Conservation (phyloP, 2,113 vertebrate genomes). For the Actenoides lindsayi region DNA sequence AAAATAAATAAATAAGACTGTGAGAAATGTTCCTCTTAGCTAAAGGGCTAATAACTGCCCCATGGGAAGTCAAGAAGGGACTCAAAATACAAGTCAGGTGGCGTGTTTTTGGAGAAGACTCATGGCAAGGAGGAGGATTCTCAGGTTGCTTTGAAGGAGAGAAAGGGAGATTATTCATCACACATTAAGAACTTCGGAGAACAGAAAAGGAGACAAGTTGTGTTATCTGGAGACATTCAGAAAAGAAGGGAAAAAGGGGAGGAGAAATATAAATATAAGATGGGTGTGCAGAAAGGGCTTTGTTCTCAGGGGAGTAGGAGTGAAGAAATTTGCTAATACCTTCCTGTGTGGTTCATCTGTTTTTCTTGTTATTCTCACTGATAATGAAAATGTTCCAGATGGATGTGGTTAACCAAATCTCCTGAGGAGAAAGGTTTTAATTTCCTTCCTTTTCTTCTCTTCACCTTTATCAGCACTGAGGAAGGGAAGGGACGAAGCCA, state of each 20-base stretch:
- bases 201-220: background rate
- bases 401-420: background rate
- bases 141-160: background rate
- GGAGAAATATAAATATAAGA: background rate
- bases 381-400: background rate
- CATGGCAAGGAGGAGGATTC: background rate
- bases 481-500: background rate
- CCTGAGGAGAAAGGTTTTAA: background rate
- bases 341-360: background rate
- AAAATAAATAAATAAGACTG: background rate
- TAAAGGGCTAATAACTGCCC: background rate
- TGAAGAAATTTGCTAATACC: background rate
- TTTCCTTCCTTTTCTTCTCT: background rate
- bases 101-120: background rate
- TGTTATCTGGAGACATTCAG: background rate
- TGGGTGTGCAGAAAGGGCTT: background rate
- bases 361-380: background rate
- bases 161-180: background rate
- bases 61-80: background rate
- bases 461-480: background rate
- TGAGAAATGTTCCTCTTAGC: background rate
- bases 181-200: background rate
- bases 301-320: background rate
- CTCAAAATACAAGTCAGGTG: background rate
- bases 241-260: background rate